Evolutionary conservation across 2,113 vertebrate genomes (phyloP), one percentile per base, ranked within the genome.

Genomic region (Euleptes europaea): DNA sequence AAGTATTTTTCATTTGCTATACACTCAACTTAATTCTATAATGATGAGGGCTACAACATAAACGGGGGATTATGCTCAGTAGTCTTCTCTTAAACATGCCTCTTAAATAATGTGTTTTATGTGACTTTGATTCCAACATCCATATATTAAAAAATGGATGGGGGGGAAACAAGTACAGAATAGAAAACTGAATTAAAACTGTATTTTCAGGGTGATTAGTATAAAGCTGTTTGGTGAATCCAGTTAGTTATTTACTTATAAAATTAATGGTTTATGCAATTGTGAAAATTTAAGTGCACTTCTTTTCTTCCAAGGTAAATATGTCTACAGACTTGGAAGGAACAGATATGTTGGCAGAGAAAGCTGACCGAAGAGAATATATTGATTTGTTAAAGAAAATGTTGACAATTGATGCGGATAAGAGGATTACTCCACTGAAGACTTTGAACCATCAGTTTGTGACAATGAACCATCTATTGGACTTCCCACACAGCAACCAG

Each of bases 381-480:
- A 99, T 99, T 88, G 98, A 99, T 94, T 95, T 99, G 94, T 96
- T 99, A 92, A 99, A 99, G 95, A 99, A 99, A 96, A 99, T 99
- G 98, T 96, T 99, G 92, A 99, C 98, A 1, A 97, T 99, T 81
- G 98, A 99, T 89, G 97, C 98, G 75, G 98, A 99, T 95, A 99
- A 99, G 94, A 97, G 98, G 86, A 95, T 99, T 94, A 99, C 98
- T 70, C 98, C 98, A 88, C 96, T 98, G 96, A 99, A 99, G 96
- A 99, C 98, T 47, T 97, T 99, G 85, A 98, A 98, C 95, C 98
- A 99, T 93, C 97, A 98, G 0, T 99, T 99, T 93, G 98, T 99
- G 81, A 99, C 98, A 57, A 99, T 99, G 98, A 96, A 97, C 23
- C 98, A 99, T 93, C 97, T 99, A 69, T 95, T 99, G 95, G 98